A percentile compares a stretch with the other conserved stretches of the same genome.
phyloP scores from a whole-genome alignment of 1,140 invertebrate genomes.

The Megalopta genalis region DNA sequence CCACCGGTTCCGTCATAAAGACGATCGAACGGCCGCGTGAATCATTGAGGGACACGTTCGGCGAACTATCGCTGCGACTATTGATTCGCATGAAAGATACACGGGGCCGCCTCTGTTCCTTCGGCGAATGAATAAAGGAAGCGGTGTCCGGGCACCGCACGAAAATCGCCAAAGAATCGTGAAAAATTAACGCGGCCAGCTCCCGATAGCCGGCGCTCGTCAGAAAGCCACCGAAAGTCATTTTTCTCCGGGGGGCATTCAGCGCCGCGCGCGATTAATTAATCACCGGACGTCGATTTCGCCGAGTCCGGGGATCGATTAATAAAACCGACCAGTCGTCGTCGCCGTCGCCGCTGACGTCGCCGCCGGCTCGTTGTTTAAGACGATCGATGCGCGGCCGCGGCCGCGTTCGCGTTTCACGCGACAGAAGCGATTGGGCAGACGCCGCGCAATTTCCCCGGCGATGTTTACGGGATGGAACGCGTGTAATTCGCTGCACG shows the following conservation, averaged over 20 bases:
- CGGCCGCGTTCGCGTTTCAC: background rate
- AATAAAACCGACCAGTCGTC: constrained; percentile 17
- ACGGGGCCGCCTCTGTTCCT: too few relatives aligned
- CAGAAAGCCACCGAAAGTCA: constrained; percentile 10
- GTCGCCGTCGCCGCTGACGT: too few relatives aligned
- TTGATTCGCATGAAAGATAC: too few relatives aligned
- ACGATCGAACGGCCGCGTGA: too few relatives aligned
- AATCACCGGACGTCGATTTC: constrained; percentile 39
- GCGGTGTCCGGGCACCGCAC: accelerated
- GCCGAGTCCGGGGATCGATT: constrained; percentile 13
- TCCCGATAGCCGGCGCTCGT: background rate
- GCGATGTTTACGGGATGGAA: background rate
- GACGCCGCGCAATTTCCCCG: background rate
- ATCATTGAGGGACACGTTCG: too few relatives aligned
- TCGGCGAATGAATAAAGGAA: too few relatives aligned
- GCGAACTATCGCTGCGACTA: too few relatives aligned
- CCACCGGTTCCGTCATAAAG: too few relatives aligned
- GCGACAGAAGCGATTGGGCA: background rate
- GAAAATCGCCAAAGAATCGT: constrained; percentile 16
- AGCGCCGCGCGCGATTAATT: constrained; percentile 18
- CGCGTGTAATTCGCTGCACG: background rate
- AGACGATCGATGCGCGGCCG: constrained; percentile 21
- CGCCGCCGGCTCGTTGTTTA: constrained; percentile 14
- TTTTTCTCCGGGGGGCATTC: constrained; percentile 27
- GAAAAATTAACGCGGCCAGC: constrained; percentile 25